Base-by-base conservation (phyloP, 2,113 vertebrate genomes). In the Cranoglanis bouderius region DNA sequence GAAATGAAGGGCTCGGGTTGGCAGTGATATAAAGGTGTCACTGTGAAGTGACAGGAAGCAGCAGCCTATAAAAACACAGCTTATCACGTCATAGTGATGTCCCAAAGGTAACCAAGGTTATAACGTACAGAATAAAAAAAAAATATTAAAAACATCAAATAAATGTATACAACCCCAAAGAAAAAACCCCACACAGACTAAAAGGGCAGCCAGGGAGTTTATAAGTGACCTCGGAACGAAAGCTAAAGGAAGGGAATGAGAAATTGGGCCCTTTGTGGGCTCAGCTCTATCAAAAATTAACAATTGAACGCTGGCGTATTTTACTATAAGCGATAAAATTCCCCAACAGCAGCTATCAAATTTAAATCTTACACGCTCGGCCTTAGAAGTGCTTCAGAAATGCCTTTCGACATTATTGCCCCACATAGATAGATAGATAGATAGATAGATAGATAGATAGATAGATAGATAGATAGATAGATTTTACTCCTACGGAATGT, bases 301-400 rank as follows among this genome's bases (percentile, higher is more conserved):
- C 82, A 87, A 83, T 86, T 19, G 29, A 82, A 87, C 32, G 70
- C 88, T 88, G 87, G 67, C 38, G 55, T 86, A 26, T 83, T 87
- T 82, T 65, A 51, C n/a, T 40, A 65, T 51, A 57, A 49, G 90
- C 85, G 32, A 67, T 70, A 82, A 70, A 75, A 83, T 49, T 53
- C 51, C 32, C 57, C 51, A 59, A 82, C 84, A 81, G 86, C 61
- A 85, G 88, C 86, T 86, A 49, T 91, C 85, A 38, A 38, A 49
- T 51, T 86, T 55, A n/a, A 74, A 75, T 70, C 90, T 91, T 75
- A 88, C 61, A 91, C 90, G 89, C 93, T 89, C 91, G 89, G 89
- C 92, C 91, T 89, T 90, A 92, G 94, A 96, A 96, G 96, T 96
- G 95, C 96, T 96, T 96, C 88, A 92, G 90, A 94, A 91, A 95